Percentiles rank a stretch among this genome's conserved stretches.
phyloP scores from a whole-genome alignment of 2,113 vertebrate species.

The Crotalus tigris region DNA sequence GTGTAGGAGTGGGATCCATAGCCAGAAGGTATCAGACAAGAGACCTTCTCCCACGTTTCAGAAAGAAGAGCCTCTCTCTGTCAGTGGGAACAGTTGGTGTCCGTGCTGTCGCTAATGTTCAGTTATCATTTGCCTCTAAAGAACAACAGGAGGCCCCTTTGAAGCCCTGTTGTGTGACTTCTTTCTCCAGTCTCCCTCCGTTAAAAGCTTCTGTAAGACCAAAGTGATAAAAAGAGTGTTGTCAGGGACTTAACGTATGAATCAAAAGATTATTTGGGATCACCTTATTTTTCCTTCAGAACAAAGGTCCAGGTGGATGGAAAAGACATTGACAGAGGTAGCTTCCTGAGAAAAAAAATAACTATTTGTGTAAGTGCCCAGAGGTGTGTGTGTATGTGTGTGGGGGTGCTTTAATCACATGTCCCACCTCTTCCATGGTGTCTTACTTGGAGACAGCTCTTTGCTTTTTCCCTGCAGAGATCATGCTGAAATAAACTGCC shows the following conservation, averaged over 20 bases:
- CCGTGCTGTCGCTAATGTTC: background rate
- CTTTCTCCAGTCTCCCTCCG: background rate
- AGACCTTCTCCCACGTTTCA: background rate
- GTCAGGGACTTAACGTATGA: slow-evolving; percentile 3
- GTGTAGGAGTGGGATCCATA: background rate
- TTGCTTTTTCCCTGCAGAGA: slow-evolving; percentile 69
- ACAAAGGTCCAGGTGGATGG: background rate
- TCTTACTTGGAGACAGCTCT: slow-evolving; percentile 62
- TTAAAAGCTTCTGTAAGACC: slow-evolving; percentile 12
- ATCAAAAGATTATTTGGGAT: background rate
- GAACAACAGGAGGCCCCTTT: background rate
- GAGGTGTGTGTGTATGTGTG: background rate
- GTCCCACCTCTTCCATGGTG: slow-evolving; percentile 47
- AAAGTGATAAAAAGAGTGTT: background rate
- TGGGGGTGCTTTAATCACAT: slow-evolving; percentile 44
- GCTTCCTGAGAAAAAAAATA: slow-evolving; percentile 22
- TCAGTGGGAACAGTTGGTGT: background rate
- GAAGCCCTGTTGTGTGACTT: background rate
- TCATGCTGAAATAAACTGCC: slow-evolving; percentile 79
- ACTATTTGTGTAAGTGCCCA: slow-evolving; percentile 33
- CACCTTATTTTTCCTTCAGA: background rate
- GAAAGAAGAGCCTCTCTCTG: background rate
- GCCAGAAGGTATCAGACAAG: background rate
- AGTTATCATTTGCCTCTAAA: background rate
- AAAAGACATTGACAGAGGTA: slow-evolving; percentile 20